Base-by-base conservation (phyloP, 37 sponge, comb jelly and placozoan genomes). In the Crambe crambe region DNA sequence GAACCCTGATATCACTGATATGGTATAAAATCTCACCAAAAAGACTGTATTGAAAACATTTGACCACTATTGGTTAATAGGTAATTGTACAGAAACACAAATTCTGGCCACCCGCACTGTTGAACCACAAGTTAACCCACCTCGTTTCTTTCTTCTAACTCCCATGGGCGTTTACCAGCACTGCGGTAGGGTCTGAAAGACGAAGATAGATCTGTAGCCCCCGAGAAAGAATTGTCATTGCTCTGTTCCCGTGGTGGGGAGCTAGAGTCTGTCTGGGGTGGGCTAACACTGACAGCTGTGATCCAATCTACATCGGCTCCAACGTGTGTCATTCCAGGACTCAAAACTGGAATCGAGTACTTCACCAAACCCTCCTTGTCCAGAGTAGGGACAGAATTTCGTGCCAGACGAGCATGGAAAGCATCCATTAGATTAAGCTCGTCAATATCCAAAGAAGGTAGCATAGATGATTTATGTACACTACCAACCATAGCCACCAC, bases 241-340 rank as follows among this genome's bases (percentile, higher is more conserved):
- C 10, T 47, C 12, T 47, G 51, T 12, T 47, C 51, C n/a, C n/a
- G n/a, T 47, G 51, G 51, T 6, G 51, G 51, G 12, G 51, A 47
- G 51, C 51, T 47, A 15, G 12, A 27, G 73, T 21, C 40, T 41
- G 37, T 17, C 37, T 22, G 66, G 42, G 59, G 0, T 23, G 63
- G 5, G 1, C 30, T 61, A 15, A 35, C 47, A 20, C 35, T 38
- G 22, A 39, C 68, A 37, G 81, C 76, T 30, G 88, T 73, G n/a
- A 94, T 89, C 91, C 94, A 94, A 40, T 89, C 85, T 31, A 94
- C 81, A 87, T 94, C 90, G 1, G 72, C 62, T 17, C 94, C 94
- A 43, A 65, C 38, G 42, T 72, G 40, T 36, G 74, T 75, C 18
- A 86, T 31, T 18, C 10, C 66, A 65, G 34, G 31, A 65, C n/a